Evolutionary conservation across 1,140 invertebrate genomes (phyloP).

Genomic region (Philotrypesis tridentata): DNA sequence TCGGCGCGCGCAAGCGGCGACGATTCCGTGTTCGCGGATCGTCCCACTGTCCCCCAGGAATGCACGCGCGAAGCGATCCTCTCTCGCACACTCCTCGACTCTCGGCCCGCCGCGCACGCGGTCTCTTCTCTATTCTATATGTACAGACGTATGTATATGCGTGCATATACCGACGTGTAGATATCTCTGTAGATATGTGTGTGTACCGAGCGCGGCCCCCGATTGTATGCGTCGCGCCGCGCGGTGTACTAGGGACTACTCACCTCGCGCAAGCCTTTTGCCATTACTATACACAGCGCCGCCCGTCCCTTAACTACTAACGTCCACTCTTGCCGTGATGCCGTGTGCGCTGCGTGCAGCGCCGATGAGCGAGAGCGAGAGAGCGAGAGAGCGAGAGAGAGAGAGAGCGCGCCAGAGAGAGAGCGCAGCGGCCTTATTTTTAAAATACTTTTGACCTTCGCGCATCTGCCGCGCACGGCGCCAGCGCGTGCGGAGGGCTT

Average conservation of each 20-base stretch:
- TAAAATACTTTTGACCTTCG: slow-evolving; percentile 74
- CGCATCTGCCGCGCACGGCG: slow-evolving; percentile 67
- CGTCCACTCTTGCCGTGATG: slow-evolving; percentile 71
- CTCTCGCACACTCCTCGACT: too few species aligned
- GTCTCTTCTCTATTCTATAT: too few species aligned
- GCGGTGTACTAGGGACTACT: slow-evolving; percentile 62
- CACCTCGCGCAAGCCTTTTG: slow-evolving; percentile 74
- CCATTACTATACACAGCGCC: slow-evolving; percentile 72
- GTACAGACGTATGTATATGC: too few species aligned
- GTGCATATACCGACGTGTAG: too few species aligned
- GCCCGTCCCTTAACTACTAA: slow-evolving; percentile 72
- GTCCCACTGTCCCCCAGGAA: background rate
- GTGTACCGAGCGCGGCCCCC: background rate
- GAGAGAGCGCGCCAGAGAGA: background rate
- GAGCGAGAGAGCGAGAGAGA: background rate
- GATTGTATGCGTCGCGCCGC: background rate
- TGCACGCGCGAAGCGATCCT: too few species aligned
- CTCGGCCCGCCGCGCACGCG: background rate
- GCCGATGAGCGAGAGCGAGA: slow-evolving; percentile 51
- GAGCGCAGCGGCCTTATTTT: slow-evolving; percentile 69
- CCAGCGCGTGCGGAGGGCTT: slow-evolving; percentile 42
- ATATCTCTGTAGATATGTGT: too few species aligned
- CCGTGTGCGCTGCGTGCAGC: slow-evolving; percentile 60
- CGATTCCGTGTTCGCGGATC: background rate
- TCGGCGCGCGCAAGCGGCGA: too few species aligned